Conservation (phyloP, 2,888 invertebrate species). For the Lasioglossum villosulum region DNA sequence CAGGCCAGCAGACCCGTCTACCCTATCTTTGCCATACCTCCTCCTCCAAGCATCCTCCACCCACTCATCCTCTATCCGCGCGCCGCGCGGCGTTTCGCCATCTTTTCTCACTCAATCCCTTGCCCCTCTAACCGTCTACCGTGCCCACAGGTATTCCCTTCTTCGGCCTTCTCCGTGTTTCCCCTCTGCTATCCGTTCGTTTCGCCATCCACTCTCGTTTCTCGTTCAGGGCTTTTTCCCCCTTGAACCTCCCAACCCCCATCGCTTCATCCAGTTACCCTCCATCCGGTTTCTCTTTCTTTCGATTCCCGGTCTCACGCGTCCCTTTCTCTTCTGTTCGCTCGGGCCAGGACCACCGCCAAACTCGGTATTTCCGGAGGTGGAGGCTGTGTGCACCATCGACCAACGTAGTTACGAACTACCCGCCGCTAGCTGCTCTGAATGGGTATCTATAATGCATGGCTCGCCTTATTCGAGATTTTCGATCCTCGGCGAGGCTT, state of each 20-base stretch:
- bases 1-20: constrained; percentile 15
- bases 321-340: constrained; percentile 4
- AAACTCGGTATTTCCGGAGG: constrained; percentile 50
- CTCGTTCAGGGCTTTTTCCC: background rate
- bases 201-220: background rate
- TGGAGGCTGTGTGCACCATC: constrained; percentile 55
- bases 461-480: constrained; percentile 77
- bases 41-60: constrained; percentile 9
- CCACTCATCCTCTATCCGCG: constrained; percentile 9
- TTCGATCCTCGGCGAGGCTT: constrained; percentile 74
- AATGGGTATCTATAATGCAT: constrained; percentile 81
- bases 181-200: background rate
- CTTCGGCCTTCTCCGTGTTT: background rate
- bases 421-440: constrained; percentile 61
- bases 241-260: background rate
- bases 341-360: constrained; percentile 29
- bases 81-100: constrained; percentile 35
- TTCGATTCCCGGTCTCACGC: constrained; percentile 24
- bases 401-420: constrained; percentile 71
- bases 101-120: constrained; percentile 43
- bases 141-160: constrained; percentile 24
- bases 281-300: constrained; percentile 18
- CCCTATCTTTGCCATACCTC: constrained; percentile 30
- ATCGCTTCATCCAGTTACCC: constrained; percentile 34
- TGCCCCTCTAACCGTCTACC: constrained; percentile 29